Evolutionary conservation across 2,797 vertebrate species (phyloP).

Genomic region (Phoebastria nigripes): DNA sequence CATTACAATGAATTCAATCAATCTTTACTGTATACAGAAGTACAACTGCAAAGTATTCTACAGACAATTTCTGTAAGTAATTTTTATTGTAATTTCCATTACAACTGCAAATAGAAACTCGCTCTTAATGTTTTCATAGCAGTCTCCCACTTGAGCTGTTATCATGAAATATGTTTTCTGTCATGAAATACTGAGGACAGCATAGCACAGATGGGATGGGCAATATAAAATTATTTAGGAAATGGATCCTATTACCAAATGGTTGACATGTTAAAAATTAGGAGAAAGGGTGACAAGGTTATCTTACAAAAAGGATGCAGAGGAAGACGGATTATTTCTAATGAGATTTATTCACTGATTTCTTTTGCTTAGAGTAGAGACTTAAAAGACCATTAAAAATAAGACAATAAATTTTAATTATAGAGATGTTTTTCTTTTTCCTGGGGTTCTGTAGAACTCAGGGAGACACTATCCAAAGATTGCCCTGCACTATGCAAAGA

Average conservation of each 20-base stretch:
- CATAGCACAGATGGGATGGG: neutral
- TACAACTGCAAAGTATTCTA: neutral
- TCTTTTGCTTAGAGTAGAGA: neutral
- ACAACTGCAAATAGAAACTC: conserved; percentile 12
- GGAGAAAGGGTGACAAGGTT: conserved; percentile 10
- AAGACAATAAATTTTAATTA: neutral
- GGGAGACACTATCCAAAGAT: neutral
- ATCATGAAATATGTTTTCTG: conserved; percentile 4
- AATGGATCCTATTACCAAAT: conserved; percentile 27
- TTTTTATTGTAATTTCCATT: conserved; percentile 37
- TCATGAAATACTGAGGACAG: neutral
- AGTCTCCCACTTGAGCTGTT: conserved; percentile 23
- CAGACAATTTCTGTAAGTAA: neutral
- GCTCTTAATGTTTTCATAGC: conserved; percentile 2
- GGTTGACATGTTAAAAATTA: neutral
- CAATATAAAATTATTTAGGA: conserved; percentile 33
- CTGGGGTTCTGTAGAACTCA: neutral
- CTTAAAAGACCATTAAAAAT: neutral
- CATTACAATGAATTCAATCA: neutral
- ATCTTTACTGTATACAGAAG: neutral
- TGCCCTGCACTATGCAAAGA: neutral
- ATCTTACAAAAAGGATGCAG: neutral
- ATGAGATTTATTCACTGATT: neutral
- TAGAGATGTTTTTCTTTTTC: neutral
- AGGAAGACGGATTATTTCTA: conserved; percentile 15